Conservation (phyloP, 2,113 vertebrate species). For the Brienomyrus brachyistius region DNA sequence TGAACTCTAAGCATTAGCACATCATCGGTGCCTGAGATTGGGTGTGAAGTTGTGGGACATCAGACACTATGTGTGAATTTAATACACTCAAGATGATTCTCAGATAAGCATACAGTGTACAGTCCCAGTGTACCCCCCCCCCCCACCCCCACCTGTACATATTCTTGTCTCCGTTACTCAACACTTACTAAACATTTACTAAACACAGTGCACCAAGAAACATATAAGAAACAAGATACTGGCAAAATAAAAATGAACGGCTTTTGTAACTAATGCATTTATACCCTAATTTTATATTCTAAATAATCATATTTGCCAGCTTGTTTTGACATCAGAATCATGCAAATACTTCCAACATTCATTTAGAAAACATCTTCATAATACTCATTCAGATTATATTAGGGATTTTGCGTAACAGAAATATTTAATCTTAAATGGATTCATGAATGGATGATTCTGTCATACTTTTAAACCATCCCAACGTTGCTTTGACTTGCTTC, state of each 20-base stretch:
- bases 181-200: neutral
- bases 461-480: neutral
- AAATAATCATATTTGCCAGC: neutral
- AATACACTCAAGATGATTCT: neutral
- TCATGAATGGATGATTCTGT: neutral
- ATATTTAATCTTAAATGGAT: neutral
- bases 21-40: neutral
- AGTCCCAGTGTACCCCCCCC: too few species aligned
- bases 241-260: neutral
- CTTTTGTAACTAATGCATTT: neutral
- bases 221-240: neutral
- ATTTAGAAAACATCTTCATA: neutral
- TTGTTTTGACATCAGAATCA: neutral
- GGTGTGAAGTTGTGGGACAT: neutral
- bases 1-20: neutral
- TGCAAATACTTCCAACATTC: neutral
- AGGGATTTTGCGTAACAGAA: neutral
- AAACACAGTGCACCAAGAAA: neutral
- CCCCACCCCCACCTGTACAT: neutral
- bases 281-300: neutral
- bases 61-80: neutral
- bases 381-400: neutral
- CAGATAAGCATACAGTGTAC: neutral
- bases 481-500: neutral
- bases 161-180: neutral